phyloP scores from a whole-genome alignment of 2,113 vertebrate species.

The Eclectus roratus region DNA sequence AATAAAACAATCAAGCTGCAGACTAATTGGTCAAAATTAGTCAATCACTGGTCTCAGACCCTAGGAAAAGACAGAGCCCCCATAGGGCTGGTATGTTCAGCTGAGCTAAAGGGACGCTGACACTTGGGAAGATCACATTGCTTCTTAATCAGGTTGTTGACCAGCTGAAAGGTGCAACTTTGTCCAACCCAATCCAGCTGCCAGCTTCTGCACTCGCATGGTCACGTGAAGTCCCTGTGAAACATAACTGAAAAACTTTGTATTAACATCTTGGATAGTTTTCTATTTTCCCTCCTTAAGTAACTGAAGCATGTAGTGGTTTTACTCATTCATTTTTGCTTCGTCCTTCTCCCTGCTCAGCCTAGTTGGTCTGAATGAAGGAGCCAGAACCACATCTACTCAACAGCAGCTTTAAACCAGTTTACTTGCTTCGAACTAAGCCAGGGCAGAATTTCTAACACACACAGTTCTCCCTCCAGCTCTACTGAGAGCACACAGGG shows the following conservation, averaged over 20 bases:
- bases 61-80: background rate
- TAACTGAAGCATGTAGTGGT: background rate
- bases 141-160: background rate
- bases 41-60: background rate
- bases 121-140: background rate
- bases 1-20: background rate
- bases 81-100: background rate
- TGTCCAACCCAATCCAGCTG: background rate
- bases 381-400: background rate
- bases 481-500: background rate
- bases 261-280: background rate
- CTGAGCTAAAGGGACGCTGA: background rate
- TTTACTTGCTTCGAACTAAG: background rate
- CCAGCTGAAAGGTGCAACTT: background rate
- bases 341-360: background rate
- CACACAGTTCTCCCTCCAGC: background rate
- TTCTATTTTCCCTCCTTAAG: background rate
- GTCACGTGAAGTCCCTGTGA: background rate
- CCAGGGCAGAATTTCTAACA: background rate
- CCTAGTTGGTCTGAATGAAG: background rate
- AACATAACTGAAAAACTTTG: background rate
- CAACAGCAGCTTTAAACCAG: background rate
- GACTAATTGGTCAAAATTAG: background rate
- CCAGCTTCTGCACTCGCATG: background rate
- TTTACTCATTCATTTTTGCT: background rate